phyloP scores from a whole-genome alignment of 2,888 invertebrate species.

The Latheticus oryzae region DNA sequence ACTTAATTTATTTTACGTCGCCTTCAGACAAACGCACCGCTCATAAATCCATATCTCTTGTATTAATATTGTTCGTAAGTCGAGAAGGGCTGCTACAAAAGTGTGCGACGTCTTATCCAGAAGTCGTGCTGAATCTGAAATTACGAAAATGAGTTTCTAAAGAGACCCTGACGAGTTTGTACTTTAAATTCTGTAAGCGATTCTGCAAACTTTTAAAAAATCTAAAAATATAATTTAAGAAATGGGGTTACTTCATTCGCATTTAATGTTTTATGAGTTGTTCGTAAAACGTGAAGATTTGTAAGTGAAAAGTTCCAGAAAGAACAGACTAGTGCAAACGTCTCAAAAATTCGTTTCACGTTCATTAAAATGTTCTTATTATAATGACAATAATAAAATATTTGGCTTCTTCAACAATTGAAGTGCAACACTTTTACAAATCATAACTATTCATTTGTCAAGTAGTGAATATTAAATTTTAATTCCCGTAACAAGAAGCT shows the following conservation, averaged over 20 bases:
- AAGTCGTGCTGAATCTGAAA: slow-evolving; percentile 43
- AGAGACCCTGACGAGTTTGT: slow-evolving; percentile 40
- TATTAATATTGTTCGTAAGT: slow-evolving; percentile 41
- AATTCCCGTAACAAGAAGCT: too few relatives aligned
- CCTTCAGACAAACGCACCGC: background rate
- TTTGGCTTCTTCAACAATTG: slow-evolving; percentile 33
- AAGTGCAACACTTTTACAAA: too few relatives aligned
- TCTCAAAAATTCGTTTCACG: slow-evolving; percentile 33
- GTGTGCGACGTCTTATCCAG: slow-evolving; percentile 37
- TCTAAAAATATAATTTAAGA: slow-evolving; percentile 50
- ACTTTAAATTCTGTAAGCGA: slow-evolving; percentile 43
- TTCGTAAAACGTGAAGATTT: slow-evolving; percentile 44
- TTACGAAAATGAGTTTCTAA: slow-evolving; percentile 47
- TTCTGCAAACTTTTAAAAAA: slow-evolving; percentile 44
- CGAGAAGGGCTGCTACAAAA: slow-evolving; percentile 35
- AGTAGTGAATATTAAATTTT: too few relatives aligned
- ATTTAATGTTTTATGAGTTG: slow-evolving; percentile 47
- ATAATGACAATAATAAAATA: slow-evolving; percentile 38
- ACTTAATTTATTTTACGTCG: background rate
- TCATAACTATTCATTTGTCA: too few relatives aligned
- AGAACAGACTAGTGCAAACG: slow-evolving; percentile 36
- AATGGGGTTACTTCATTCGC: slow-evolving; percentile 44
- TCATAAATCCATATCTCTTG: slow-evolving; percentile 8
- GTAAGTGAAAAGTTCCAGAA: slow-evolving; percentile 42
- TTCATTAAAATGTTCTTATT: slow-evolving; percentile 43